Base-by-base conservation (phyloP, 2,888 invertebrate species). In the Stenolophus ochropezus region DNA sequence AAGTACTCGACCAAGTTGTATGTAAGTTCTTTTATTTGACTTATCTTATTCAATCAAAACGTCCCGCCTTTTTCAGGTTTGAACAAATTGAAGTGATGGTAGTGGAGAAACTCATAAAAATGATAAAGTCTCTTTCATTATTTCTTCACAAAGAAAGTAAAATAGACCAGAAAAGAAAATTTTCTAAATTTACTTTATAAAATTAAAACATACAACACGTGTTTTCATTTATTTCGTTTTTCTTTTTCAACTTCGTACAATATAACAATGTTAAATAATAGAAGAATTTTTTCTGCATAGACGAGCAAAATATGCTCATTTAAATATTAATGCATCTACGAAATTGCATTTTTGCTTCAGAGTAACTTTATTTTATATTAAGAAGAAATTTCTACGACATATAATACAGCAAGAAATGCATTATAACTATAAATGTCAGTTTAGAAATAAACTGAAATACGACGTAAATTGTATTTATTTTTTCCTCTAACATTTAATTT, bases 321-420 rank as follows among this genome's bases (percentile, higher is more conserved):
- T 69, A 18, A 69, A 33, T 33, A 33, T 69, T 69, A 27, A 69
- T 69, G 33, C 18, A 8, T 33, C 65, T 33, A 69, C 33, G 33
- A 69, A 69, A 69, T 69, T 69, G 11, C 65, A 69, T 69, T 69
- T 33, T 14, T 16, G 6, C 18, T 27, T 14, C 1, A 65, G 18
- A 33, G 65, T 33, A 69, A 69, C 33, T 69, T 33, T 69, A 69
- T 69, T 69, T 25, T 69, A 11, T 33, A 69, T 69, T 33, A 33
- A 33, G 8, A 18, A 33, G 18, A 14, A 69, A 69, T 69, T 69
- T 69, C 16, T 33, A 69, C 33, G 16, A 33, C 4, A 61, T 61
- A 4, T 61, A 25, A 61, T 61, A 25, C 61, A 61, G 23, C 4
- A 27, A 61, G 25, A 11, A 53, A 56, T 11, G 23, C 25, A 25